Conservation (phyloP, 2,113 vertebrate species). For the Corynorhinus townsendii region DNA sequence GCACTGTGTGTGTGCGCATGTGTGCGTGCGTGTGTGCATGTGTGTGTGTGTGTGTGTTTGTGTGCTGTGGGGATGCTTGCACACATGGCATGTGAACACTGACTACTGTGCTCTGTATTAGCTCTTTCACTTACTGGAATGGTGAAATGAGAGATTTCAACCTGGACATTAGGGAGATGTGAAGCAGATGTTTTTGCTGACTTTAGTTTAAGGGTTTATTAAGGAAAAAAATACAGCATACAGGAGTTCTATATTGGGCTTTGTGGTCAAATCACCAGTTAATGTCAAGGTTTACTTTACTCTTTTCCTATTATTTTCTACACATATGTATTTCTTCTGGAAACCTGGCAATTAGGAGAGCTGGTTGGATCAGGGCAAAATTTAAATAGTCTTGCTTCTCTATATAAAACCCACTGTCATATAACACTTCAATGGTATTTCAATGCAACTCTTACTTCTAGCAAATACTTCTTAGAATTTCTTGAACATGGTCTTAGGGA, state of each 20-base stretch:
- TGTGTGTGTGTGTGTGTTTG: not conserved
- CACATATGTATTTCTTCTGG: not conserved
- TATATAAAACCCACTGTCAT: not conserved
- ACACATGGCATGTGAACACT: rapidly evolving
- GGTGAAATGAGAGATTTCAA: not conserved
- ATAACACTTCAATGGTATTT: not conserved
- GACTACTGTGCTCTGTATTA: not conserved
- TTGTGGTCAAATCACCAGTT: not conserved
- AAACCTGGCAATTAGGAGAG: not conserved
- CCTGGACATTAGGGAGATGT: not conserved
- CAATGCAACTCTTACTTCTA: not conserved
- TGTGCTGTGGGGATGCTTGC: not conserved
- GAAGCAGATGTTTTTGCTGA: not conserved
- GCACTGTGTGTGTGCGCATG: not conserved
- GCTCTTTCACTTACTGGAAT: not conserved
- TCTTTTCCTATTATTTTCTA: not conserved
- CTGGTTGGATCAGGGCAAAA: not conserved
- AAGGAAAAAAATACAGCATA: not conserved
- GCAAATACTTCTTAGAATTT: not conserved
- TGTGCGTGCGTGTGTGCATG: no score
- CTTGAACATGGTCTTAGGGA: not conserved
- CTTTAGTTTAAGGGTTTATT: not conserved
- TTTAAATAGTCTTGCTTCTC: not conserved
- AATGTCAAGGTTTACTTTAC: not conserved
- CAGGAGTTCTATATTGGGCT: not conserved